These are phyloP conservation scores for Eulithis prunata DNA, from an alignment of 2,888 invertebrate genomes.

Conservation along the genomic window DNA sequence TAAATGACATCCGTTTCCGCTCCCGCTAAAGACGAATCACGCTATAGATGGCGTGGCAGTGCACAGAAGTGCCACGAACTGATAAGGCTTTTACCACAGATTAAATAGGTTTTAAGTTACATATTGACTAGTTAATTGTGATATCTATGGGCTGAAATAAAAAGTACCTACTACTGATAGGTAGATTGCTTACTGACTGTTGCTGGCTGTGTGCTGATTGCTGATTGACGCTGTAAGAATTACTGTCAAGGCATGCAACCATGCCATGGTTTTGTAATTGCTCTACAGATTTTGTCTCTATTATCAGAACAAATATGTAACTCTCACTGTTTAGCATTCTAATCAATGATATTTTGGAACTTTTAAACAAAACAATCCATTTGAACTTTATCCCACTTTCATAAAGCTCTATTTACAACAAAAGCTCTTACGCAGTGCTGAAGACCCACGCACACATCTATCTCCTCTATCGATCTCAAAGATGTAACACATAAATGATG, in stretches of 20 bases:
- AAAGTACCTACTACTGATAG: too few relatives aligned
- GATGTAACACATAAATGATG: constrained; percentile 50
- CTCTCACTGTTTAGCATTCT: too few relatives aligned
- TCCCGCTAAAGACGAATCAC: constrained; percentile 28
- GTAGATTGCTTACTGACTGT: too few relatives aligned
- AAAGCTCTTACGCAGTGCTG: constrained; percentile 5
- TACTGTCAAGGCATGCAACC: too few relatives aligned
- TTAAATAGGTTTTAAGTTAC: too few relatives aligned
- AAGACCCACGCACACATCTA: constrained; percentile 11
- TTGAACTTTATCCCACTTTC: not conserved
- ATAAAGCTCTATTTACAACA: constrained; percentile 13
- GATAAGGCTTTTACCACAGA: not conserved
- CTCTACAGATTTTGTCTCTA: too few relatives aligned
- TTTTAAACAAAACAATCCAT: not conserved
- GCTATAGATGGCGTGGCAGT: constrained; percentile 10
- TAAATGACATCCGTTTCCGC: constrained; percentile 62
- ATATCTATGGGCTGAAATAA: too few relatives aligned
- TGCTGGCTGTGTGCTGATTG: too few relatives aligned
- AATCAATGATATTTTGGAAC: not conserved
- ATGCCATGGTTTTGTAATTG: too few relatives aligned
- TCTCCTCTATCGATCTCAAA: constrained; percentile 60
- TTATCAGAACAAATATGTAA: too few relatives aligned
- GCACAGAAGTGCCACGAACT: not conserved
- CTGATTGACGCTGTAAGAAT: too few relatives aligned
- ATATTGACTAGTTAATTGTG: too few relatives aligned